Base-by-base conservation (phyloP, 1,140 invertebrate species). In the Wiebesia pumilae region DNA sequence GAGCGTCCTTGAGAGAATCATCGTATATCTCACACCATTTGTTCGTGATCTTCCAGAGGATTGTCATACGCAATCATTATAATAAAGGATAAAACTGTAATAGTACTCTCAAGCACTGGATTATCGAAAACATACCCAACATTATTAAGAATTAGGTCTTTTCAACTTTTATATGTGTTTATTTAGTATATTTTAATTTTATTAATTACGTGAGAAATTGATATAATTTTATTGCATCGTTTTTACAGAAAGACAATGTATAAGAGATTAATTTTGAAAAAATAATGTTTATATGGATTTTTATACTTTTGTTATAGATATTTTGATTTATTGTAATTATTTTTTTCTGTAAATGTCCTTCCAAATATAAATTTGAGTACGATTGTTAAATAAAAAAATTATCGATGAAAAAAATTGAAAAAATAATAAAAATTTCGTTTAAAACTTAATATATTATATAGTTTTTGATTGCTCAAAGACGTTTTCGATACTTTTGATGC, bases 401-500 rank as follows among this genome's bases (percentile, higher is more conserved):
- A 43, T 43, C 16, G 21, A 75, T 75, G 10, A 43, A 43, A 75
- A 43, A 43, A 40, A 75, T 43, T 27, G 27, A 10, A 75, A 27
- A 43, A 75, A 43, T 40, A 27, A 75, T 7, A n/a, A 40, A 12
- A 71, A 21, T 21, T 71, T 71, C 35, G 6, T 38, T 38, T 6
- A 71, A 71, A 71, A 12, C 27, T 43, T 75, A 9, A 71, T 27
- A 43, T 75, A 73, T 21, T 75, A 14, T 75, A 75, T 43, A 75
- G 30, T 14, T 75, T 40, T 69, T 81, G 24, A 47, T 30, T 51
- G 58, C 43, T 75, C 67, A 51, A 69, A 62, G 38, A 86, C 78
- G 69, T 86, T 86, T 51, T 77, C 54, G 71, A 82, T 82, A 40
- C 19, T 43, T 65, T 84, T 85, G 7, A 58, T 9, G 47, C 33